These are phyloP conservation scores for Urocynchramus pylzowi DNA, from an alignment of 2,113 vertebrate species.

Conservation along the genomic window DNA sequence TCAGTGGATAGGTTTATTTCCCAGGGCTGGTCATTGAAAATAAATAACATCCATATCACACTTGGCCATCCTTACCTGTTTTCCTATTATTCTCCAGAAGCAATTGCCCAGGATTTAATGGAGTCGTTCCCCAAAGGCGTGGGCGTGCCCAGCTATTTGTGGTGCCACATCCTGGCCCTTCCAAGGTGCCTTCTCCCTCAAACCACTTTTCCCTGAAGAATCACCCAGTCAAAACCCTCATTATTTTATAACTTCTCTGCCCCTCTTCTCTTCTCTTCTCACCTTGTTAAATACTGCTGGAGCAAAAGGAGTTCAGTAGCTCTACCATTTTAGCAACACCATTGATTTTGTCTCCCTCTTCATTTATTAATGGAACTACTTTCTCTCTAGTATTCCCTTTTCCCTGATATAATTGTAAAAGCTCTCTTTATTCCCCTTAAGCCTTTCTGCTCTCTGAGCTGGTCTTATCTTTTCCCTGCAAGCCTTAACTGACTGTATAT, in stretches of 20 bases:
- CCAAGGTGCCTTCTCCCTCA: neutral
- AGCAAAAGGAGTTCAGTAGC: slow-evolving; percentile 67
- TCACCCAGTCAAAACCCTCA: slow-evolving; percentile 43
- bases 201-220: slow-evolving; percentile 2
- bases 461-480: slow-evolving; percentile 67
- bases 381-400: slow-evolving; percentile 72
- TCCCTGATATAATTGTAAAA: slow-evolving; percentile 73
- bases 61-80: neutral
- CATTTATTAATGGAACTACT: slow-evolving; percentile 74
- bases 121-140: rapidly evolving
- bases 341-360: slow-evolving; percentile 77
- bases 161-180: neutral
- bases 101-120: neutral
- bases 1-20: neutral
- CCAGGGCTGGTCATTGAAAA: neutral
- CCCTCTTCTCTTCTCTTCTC: slow-evolving; percentile 37
- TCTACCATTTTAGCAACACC: slow-evolving; percentile 70
- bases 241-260: slow-evolving; percentile 71
- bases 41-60: neutral
- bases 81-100: neutral
- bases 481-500: slow-evolving; percentile 66
- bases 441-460: slow-evolving; percentile 68
- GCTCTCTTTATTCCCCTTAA: slow-evolving; percentile 67
- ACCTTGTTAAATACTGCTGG: slow-evolving; percentile 63
- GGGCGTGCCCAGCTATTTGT: neutral